phyloP scores from a whole-genome alignment of 2,888 invertebrate species.

The Augochlorella aurata region DNA sequence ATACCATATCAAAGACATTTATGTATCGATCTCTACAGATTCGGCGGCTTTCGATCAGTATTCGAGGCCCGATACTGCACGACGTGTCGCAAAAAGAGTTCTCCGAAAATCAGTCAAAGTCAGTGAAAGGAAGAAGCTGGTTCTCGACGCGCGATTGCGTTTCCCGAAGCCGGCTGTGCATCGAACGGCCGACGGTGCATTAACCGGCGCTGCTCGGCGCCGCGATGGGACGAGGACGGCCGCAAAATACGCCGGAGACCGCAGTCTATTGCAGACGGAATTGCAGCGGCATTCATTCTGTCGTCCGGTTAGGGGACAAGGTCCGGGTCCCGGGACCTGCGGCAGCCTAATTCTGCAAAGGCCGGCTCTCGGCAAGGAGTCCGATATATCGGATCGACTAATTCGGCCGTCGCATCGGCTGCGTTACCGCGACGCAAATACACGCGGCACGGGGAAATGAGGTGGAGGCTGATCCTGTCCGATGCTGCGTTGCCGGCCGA shows the following conservation, averaged over 20 bases:
- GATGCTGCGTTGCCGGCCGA: not conserved
- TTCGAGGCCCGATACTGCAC: too few relatives aligned
- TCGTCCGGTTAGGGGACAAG: slow-evolving; percentile 15
- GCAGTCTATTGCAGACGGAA: slow-evolving; percentile 50
- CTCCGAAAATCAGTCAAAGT: too few relatives aligned
- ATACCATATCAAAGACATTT: too few relatives aligned
- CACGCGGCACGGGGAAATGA: not conserved
- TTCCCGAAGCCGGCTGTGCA: not conserved
- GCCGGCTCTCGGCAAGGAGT: not conserved
- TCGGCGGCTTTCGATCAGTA: too few relatives aligned
- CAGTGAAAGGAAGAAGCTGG: too few relatives aligned
- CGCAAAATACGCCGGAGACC: slow-evolving; percentile 49
- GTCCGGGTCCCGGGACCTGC: not conserved
- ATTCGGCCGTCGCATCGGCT: not conserved
- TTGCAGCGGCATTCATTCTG: slow-evolving; percentile 44
- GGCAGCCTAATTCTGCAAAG: not conserved
- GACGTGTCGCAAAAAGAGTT: too few relatives aligned
- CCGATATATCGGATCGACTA: not conserved
- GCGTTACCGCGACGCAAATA: not conserved
- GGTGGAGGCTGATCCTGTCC: slow-evolving; percentile 3
- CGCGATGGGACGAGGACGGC: not conserved
- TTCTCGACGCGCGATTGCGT: too few relatives aligned
- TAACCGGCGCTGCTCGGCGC: slow-evolving; percentile 16
- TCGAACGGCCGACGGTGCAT: slow-evolving; percentile 33
- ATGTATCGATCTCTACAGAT: too few relatives aligned